Percentiles rank a stretch among this genome's conserved stretches.
phyloP scores from a whole-genome alignment of 2,888 invertebrate genomes.

The Drosophila diplacantha region DNA sequence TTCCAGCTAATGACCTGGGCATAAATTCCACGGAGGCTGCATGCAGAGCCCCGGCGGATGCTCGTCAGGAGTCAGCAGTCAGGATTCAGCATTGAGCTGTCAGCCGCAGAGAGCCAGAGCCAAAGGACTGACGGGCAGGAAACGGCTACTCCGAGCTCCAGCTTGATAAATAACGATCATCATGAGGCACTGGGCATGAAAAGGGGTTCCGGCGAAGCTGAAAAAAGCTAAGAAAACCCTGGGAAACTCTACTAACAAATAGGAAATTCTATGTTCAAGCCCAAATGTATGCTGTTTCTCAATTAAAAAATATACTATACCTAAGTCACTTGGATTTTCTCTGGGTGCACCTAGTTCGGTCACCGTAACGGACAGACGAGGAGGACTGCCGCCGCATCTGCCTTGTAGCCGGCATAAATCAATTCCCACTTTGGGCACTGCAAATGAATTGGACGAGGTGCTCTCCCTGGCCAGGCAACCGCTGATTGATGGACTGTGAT shows the following conservation, averaged over 20 bases:
- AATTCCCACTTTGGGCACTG: conserved; percentile 43
- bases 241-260: background rate
- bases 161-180: conserved; percentile 43
- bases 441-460: conserved; percentile 33
- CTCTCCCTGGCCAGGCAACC: background rate
- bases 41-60: conserved; percentile 2
- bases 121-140: background rate
- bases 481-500: conserved; percentile 28
- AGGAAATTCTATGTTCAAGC: background rate
- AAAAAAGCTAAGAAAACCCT: background rate
- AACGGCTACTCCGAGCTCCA: too few species aligned
- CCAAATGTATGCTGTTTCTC: too few species aligned
- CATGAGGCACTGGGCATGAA: conserved; percentile 6
- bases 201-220: background rate
- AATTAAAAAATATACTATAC: background rate
- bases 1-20: conserved; percentile 41
- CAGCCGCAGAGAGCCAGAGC: conserved; percentile 25
- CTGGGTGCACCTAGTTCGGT: background rate
- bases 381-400: background rate
- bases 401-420: conserved; percentile 39
- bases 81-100: conserved; percentile 43
- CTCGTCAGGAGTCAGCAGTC: background rate
- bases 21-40: conserved; percentile 24
- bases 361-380: background rate
- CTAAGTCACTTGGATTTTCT: background rate